Evolutionary conservation across 2,888 invertebrate genomes (phyloP).

Genomic region (Palloptera scutellata): DNA sequence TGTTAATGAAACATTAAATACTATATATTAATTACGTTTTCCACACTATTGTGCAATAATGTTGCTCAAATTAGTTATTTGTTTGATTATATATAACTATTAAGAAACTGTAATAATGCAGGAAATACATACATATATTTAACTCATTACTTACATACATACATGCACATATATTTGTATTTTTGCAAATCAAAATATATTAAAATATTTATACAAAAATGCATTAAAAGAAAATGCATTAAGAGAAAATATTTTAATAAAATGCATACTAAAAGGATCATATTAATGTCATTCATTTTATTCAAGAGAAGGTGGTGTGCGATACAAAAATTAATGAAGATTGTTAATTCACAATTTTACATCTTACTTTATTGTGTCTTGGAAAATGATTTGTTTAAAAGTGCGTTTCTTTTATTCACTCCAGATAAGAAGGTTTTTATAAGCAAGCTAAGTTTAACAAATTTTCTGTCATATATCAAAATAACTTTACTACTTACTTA

Average conservation of each 20-base stretch:
- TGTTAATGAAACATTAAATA: not conserved
- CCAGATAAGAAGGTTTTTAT: too few species aligned
- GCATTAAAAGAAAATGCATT: not conserved
- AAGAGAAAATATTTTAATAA: slow-evolving; percentile 5
- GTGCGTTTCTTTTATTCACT: too few species aligned
- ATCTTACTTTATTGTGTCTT: too few species aligned
- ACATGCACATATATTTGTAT: slow-evolving; percentile 13
- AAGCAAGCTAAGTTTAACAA: too few species aligned
- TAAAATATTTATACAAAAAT: not conserved
- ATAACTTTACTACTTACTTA: too few species aligned
- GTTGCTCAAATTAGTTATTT: slow-evolving; percentile 27
- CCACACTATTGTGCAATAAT: slow-evolving; percentile 20
- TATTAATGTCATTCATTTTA: too few species aligned
- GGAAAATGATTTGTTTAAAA: too few species aligned
- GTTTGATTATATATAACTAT: not conserved
- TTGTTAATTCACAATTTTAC: too few species aligned
- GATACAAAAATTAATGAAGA: too few species aligned
- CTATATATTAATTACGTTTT: not conserved
- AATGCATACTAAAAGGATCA: not conserved
- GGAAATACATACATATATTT: slow-evolving; percentile 13
- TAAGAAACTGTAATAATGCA: not conserved
- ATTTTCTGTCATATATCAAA: too few species aligned
- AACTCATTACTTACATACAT: slow-evolving; percentile 5
- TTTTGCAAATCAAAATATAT: slow-evolving; percentile 24
- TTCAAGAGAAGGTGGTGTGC: too few species aligned